Base-by-base conservation (phyloP, 1,140 invertebrate genomes). In the Megalopta genalis region DNA sequence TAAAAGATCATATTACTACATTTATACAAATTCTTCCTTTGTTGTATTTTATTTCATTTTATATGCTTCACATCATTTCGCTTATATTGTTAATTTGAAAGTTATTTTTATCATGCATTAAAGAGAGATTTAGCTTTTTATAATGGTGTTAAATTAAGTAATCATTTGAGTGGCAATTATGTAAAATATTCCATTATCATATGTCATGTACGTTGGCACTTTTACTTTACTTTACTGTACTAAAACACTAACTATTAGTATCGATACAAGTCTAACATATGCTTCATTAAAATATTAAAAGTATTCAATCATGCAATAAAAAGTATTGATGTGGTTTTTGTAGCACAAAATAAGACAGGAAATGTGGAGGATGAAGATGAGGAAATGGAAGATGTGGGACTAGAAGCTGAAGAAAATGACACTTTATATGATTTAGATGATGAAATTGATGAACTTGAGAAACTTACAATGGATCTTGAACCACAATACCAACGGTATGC, bases 401-500 rank as follows among this genome's bases (percentile, higher is more conserved):
- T 32, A 23, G 23, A 70, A 62, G 70, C 72, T 16, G 76, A 86
- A 42, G 82, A 81, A 39, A 76, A 69, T 60, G 23, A 68, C 27
- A 66, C 77, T 39, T 39, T 69, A 25, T 78, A 70, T 14, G 79
- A 81, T 16, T 77, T 59, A 46, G 80, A 84, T 1, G 75, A 88
- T 46, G 81, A 81, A 69, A 77, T 85, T 21, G 87, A 88, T 39
- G 74, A 87, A 83, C 72, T 90, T 23, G 79, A 88, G 57, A 74
- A 89, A 74, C 63, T 87, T 39, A 87, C 77, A 65, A 84, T 73
- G 52, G 69, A 90, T 59, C 86, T 90, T 27, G 89, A 90, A 75
- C 83, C 89, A 64, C 83, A 88, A 71, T 90, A 90, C 80, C 87
- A 84, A 54, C 89, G 83, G 12, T 90, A 90, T 60, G 82, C 88